Base-by-base conservation (phyloP, 2,797 vertebrate species). In the Neosalanx taihuensis region DNA sequence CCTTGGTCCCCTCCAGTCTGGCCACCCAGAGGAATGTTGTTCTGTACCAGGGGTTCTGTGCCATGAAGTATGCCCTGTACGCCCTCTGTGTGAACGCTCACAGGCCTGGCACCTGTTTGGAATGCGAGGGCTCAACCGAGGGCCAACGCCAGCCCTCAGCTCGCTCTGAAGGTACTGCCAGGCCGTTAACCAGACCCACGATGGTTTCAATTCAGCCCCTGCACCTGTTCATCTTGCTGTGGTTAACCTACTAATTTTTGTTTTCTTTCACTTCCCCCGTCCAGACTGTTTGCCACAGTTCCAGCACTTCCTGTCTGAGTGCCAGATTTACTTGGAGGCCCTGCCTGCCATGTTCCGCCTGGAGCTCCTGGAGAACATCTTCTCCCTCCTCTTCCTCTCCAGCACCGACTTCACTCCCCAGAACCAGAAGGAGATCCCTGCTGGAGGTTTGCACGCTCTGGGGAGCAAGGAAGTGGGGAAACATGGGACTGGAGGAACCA, bases 321-420 rank as follows among this genome's bases (percentile, higher is more conserved):
- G 97, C 85, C 95, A 95, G 83, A 92, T 95, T 72, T 95, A 94
- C 77, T 89, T 99, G 82, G 91, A 92, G 80, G 88, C 89, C 0
- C 33, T 97, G 69, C 97, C 97, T 0, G 86, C 91, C 75, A 87
- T 95, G 77, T 89, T 98, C 78, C 94, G 94, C 37, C 86, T 99
- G 83, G 98, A 99, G 86, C 92, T 99, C 74, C 92, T 99, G 76
- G 97, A 99, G 90, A 98, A 99, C 85, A 95, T 99, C 86, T 99
- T 98, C 87, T 99, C 98, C 6, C 92, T 99, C 63, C 93, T 99
- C 78, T 94, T 99, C 81, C 81, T 97, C 74, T 97, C 96, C 64
- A 92, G 89, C 26, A 70, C 87, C 18, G 96, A 99, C 77, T 94
- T 99, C 64, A 70, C 76, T 33, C 87, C 76, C 67, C 92, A 90